A percentile compares a stretch with the other conserved stretches of the same genome.
Evolutionary conservation across 2,113 vertebrate species (phyloP).

Genomic region (Syrrhaptes paradoxus): DNA sequence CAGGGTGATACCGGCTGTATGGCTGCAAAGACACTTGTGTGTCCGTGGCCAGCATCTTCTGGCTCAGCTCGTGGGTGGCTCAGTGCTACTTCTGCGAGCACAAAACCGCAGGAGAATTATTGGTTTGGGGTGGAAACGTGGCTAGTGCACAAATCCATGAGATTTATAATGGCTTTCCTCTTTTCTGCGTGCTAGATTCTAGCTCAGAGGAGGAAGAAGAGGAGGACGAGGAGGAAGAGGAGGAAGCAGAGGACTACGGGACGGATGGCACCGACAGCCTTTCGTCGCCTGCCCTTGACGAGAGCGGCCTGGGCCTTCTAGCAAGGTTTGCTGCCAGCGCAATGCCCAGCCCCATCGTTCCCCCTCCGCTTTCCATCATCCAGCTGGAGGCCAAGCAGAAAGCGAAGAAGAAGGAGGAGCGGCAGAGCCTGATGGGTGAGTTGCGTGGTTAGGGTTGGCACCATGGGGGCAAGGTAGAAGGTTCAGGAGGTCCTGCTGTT

Average conservation of each 20-base stretch:
- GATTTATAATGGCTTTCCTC: slow-evolving; percentile 46
- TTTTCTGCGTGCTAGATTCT: slow-evolving; percentile 83
- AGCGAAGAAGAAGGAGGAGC: slow-evolving; percentile 88
- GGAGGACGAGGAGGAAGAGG: slow-evolving; percentile 77
- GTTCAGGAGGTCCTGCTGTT: not conserved
- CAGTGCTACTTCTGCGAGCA: not conserved
- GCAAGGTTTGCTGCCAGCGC: slow-evolving; percentile 92
- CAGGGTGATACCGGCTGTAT: not conserved
- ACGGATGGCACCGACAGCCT: slow-evolving; percentile 75
- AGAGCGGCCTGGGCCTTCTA: slow-evolving; percentile 92
- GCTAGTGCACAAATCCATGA: not conserved
- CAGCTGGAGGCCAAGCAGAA: slow-evolving; percentile 89
- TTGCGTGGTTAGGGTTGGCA: not conserved
- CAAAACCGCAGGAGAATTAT: not conserved
- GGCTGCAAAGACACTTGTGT: not conserved
- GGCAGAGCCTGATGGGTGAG: slow-evolving; percentile 90
- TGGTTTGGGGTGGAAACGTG: not conserved
- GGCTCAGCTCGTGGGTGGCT: not conserved
- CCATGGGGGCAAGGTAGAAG: not conserved
- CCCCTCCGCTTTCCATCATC: slow-evolving; percentile 81
- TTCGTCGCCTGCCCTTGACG: slow-evolving; percentile 81
- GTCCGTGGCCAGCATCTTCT: not conserved
- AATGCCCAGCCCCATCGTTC: slow-evolving; percentile 84
- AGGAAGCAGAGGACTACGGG: slow-evolving; percentile 75
- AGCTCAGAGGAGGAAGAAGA: slow-evolving; percentile 81